Conservation (phyloP, 2,797 vertebrate genomes). For the Tarsius wallacei region DNA sequence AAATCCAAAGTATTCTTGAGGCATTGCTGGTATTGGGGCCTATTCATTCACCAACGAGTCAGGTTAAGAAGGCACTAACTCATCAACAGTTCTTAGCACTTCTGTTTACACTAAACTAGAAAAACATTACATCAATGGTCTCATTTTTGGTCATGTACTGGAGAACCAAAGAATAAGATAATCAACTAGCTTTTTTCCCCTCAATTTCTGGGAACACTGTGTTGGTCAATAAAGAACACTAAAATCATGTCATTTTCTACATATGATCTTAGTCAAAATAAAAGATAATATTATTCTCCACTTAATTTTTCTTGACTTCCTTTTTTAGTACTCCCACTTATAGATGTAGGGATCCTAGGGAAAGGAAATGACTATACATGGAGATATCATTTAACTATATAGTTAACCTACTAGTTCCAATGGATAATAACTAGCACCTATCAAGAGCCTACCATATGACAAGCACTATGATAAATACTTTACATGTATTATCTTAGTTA, state of each 20-base stretch:
- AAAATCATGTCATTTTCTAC: conserved; percentile 30
- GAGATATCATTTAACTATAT: neutral
- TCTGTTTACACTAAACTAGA: conserved; percentile 23
- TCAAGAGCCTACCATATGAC: neutral
- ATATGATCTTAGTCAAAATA: conserved; percentile 37
- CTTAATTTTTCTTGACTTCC: neutral
- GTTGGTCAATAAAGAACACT: neutral
- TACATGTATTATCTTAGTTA: conserved; percentile 14
- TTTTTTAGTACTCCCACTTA: neutral
- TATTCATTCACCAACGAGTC: conserved; percentile 59
- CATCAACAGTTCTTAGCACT: conserved; percentile 24
- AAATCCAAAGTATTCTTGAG: conserved; percentile 53
- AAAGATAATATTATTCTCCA: conserved; percentile 16
- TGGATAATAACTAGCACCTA: neutral
- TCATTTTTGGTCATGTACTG: neutral
- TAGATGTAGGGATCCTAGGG: neutral
- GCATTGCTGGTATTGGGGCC: neutral
- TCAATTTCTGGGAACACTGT: neutral
- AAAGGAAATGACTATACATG: neutral
- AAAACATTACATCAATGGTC: conserved; percentile 20
- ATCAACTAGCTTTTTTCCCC: neutral
- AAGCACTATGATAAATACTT: conserved; percentile 33
- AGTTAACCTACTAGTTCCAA: conserved; percentile 47
- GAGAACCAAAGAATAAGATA: conserved; percentile 45
- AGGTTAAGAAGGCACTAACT: conserved; percentile 25